Evolutionary conservation across 2,888 invertebrate species (phyloP), one percentile per base, ranked within the genome.

Genomic region (Platycheirus albimanus): DNA sequence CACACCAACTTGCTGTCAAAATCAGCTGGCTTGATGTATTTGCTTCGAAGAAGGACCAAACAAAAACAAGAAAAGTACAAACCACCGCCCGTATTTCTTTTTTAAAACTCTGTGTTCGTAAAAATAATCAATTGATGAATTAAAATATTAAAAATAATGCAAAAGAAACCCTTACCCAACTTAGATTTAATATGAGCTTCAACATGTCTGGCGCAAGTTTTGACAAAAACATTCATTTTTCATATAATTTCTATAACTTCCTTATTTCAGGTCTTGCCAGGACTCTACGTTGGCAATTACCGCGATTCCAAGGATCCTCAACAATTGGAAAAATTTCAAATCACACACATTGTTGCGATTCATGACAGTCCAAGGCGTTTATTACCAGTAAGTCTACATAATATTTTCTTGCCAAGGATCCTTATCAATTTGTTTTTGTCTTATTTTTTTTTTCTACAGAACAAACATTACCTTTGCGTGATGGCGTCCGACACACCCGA

Each of bases 401-500:
- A 13, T 19, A n/a, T 17, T 4, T 11, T 6, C 3, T 19, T 24
- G 10, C 11, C 36, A 1, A 19, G 6, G 15, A 6, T 8, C 2
- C 11, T 17, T 1, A 38, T 11, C 15, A 30, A 15, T 15, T 49
- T 13, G 10, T 45, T 17, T 11, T 49, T 13, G 10, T 45, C 13
- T 11, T 52, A 20, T 8, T 11, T 3, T 11, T 89, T 6, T 6
- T 24, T 24, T 6, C 93, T 92, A 20, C 92, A 98, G 98, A 98
- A 98, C 91, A 98, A 97, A 89, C 96, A 98, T 91, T 99, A 99
- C 90, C 92, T 98, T 61, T 98, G 98, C 90, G 97, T 99, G 85
- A 94, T 96, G 94, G 98, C 98, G 49, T 96, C 98, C n/a, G 99
- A 99, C 91, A 96, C 96, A 11, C 97, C 98, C 0, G 96, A 96